These are phyloP conservation scores for Disparrhopalites patrizii DNA, from an alignment of 2,888 invertebrate genomes.

Conservation along the genomic window DNA sequence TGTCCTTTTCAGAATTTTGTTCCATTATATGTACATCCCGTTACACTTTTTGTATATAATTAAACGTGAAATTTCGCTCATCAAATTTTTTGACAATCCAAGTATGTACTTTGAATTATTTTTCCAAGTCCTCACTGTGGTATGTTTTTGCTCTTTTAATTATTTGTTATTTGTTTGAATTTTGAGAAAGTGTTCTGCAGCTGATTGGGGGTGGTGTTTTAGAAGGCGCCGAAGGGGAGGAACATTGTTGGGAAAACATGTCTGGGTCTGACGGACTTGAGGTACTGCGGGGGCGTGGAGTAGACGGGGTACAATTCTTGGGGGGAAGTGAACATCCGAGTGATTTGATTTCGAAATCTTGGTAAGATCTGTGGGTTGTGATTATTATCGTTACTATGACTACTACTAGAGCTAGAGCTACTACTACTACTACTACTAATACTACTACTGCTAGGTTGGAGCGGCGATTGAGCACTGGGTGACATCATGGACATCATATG, in stretches of 20 bases:
- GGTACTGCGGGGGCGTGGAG: slow-evolving; percentile 28
- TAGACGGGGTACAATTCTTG: slow-evolving; percentile 33
- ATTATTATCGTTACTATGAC: neutral
- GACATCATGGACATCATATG: slow-evolving; percentile 28
- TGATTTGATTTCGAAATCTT: slow-evolving; percentile 26
- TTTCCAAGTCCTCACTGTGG: too few species aligned
- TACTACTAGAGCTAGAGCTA: neutral
- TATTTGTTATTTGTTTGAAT: too few species aligned
- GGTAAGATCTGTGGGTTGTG: neutral
- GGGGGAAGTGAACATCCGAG: slow-evolving; percentile 28
- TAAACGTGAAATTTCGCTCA: too few species aligned
- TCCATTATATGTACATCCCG: too few species aligned
- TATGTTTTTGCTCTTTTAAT: too few species aligned
- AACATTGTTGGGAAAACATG: slow-evolving; percentile 31
- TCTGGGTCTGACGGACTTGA: slow-evolving; percentile 29
- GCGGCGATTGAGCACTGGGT: slow-evolving; percentile 15
- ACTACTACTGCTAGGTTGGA: neutral
- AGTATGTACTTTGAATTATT: too few species aligned
- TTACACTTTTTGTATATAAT: too few species aligned
- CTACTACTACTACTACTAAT: too few species aligned
- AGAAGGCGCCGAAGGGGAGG: slow-evolving; percentile 20
- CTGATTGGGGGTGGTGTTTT: too few species aligned
- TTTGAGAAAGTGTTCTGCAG: too few species aligned
- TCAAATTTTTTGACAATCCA: too few species aligned
- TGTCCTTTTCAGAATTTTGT: too few species aligned